These are phyloP conservation scores for Argyresthia goedartella DNA, from an alignment of 2,888 invertebrate species.

Conservation along the genomic window DNA sequence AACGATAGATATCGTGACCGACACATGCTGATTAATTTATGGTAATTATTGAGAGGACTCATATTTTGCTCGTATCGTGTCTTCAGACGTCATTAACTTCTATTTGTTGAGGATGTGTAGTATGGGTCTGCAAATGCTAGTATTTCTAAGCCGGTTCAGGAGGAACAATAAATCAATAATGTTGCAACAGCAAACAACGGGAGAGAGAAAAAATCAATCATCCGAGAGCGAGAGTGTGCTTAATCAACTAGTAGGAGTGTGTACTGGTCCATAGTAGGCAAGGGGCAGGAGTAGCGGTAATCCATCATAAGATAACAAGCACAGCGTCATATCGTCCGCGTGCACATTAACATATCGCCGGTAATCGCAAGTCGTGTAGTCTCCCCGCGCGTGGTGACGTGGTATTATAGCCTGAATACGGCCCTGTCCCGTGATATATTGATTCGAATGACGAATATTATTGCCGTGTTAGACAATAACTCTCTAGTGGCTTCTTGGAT, in stretches of 20 bases:
- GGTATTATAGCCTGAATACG: neutral
- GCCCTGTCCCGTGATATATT: conserved; percentile 5
- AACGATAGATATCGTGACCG: conserved; percentile 51
- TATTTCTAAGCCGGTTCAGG: neutral
- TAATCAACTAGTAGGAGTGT: neutral
- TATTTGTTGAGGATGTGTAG: neutral
- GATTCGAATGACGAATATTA: conserved; percentile 1
- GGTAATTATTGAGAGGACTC: conserved; percentile 45
- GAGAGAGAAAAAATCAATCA: neutral
- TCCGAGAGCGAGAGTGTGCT: neutral
- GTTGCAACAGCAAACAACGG: neutral
- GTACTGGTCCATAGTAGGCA: neutral
- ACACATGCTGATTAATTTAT: conserved; percentile 53
- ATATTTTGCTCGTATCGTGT: conserved; percentile 22
- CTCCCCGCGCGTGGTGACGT: neutral
- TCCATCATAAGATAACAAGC: conserved; percentile 10
- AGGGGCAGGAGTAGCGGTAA: conserved; percentile 4
- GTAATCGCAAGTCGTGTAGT: neutral
- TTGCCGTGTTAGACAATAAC: conserved; percentile 1
- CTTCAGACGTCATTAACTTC: neutral
- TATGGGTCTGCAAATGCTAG: too few species aligned
- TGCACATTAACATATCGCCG: conserved; percentile 4
- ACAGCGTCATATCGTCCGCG: conserved; percentile 7
- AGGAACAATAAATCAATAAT: neutral
- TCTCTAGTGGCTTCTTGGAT: neutral